Conservation (phyloP, 2,113 vertebrate species). For the Mystacornis crossleyi region DNA sequence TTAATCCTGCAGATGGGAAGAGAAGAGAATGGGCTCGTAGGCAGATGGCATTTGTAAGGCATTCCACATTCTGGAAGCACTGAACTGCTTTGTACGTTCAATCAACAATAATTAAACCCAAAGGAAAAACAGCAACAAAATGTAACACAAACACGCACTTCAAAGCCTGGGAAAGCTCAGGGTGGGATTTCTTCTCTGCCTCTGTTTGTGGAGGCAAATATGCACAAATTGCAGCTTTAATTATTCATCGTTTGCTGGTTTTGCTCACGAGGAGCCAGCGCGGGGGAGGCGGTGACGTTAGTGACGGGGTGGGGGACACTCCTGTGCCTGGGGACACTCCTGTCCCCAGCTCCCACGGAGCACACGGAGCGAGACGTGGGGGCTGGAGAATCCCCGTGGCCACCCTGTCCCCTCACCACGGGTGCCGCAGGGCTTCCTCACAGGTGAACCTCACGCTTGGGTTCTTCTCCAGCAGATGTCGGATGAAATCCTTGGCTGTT, state of each 20-base stretch:
- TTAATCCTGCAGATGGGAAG: constrained; percentile 84
- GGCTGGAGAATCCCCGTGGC: neutral
- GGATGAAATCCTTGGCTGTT: constrained; percentile 92
- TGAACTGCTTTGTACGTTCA: constrained; percentile 49
- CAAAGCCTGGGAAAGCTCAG: constrained; percentile 6
- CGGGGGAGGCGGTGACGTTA: neutral
- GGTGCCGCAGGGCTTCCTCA: constrained; percentile 87
- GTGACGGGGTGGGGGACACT: neutral
- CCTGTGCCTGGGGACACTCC: neutral
- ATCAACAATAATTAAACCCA: constrained; percentile 71
- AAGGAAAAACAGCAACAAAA: constrained; percentile 64
- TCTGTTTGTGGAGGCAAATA: constrained; percentile 22
- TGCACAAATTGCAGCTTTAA: constrained; percentile 18
- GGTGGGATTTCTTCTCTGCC: constrained; percentile 19
- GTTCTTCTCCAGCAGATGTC: constrained; percentile 88
- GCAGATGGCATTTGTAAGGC: constrained; percentile 67
- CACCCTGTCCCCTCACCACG: constrained; percentile 78
- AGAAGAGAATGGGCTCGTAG: constrained; percentile 24
- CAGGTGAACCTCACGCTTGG: constrained; percentile 84
- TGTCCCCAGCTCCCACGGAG: neutral
- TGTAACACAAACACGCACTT: constrained; percentile 53
- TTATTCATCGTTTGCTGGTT: neutral
- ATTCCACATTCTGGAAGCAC: constrained; percentile 40
- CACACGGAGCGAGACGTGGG: accelerated
- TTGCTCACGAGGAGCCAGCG: neutral